Evolutionary conservation across 2,797 vertebrate genomes (phyloP), one percentile per base, ranked within the genome.

Genomic region (Apogon talboti): DNA sequence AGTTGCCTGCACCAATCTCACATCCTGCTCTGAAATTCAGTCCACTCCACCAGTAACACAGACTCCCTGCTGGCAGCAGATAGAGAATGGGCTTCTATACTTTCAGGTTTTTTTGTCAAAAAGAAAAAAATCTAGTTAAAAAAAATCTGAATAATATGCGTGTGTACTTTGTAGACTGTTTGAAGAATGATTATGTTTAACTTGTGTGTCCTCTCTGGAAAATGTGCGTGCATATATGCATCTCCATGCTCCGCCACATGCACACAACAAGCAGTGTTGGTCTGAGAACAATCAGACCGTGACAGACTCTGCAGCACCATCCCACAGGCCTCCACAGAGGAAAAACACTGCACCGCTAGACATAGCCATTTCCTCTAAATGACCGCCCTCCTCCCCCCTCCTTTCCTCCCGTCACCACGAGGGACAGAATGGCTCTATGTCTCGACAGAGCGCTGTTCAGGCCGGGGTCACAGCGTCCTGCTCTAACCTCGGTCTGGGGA

Each of bases 241-340:
- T 12, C 49, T 46, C 28, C 43, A 67, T 54, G 66, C 68, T 16
- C 21, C 52, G 19, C 47, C 11, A 13, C 41, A 8, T 19, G 67
- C 71, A 57, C 2, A 13, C n/a, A 76, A 85, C 86, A 66, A 71
- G 71, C 43, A 1, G 42, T 64, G 69, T 60, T 76, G 74, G 76
- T 81, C 64, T 85, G 77, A 74, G 71, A 89, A 40, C 78, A 88
- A 87, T 85, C 80, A 87, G 87, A 90, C 80, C 79, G 71, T 89
- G 89, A 90, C 89, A 78, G 76, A 85, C 80, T 82, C 76, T 84
- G 88, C 83, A 83, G 78, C 78, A 75, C 57, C 79, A 78, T 86
- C 81, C 81, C 78, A 78, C 69, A 73, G 77, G 73, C 76, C 77
- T 73, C 67, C 18, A 67, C 42, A n/a, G 67, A 80, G 74, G 45